Evolutionary conservation across 2,113 vertebrate species (phyloP).

Genomic region (Glaucomys volans): DNA sequence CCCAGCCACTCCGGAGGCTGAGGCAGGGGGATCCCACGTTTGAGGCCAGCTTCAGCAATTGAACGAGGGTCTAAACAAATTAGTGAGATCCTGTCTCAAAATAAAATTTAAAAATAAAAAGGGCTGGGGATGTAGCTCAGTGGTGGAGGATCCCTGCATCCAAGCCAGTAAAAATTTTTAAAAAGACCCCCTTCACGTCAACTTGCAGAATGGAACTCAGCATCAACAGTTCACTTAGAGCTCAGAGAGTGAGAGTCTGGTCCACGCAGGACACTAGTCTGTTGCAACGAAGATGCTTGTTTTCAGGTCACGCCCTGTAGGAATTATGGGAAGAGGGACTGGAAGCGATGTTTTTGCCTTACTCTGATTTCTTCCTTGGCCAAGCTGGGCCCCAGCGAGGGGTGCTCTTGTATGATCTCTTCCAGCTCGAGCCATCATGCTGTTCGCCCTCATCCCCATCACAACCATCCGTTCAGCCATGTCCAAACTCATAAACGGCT

Average conservation of each 20-base stretch:
- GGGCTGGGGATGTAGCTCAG: background rate
- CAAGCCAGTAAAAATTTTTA: background rate
- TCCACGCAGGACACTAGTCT: fast-evolving
- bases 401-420: slow-evolving; percentile 60
- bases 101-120: background rate
- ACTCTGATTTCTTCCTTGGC: background rate
- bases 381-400: background rate
- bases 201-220: background rate
- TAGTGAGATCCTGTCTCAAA: background rate
- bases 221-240: background rate
- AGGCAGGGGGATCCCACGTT: background rate
- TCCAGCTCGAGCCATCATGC: slow-evolving; percentile 92
- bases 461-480: slow-evolving; percentile 95
- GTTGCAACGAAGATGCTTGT: background rate
- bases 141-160: background rate
- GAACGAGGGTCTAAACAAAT: background rate
- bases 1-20: background rate
- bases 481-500: slow-evolving; percentile 93
- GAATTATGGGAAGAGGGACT: background rate
- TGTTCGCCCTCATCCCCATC: slow-evolving; percentile 96
- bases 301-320: background rate
- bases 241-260: background rate
- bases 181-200: background rate
- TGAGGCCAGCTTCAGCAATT: background rate
- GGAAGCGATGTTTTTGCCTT: background rate